These are phyloP conservation scores for Rhabdophis nuchalis DNA, from an alignment of 2,797 vertebrate species.

Conservation along the genomic window DNA sequence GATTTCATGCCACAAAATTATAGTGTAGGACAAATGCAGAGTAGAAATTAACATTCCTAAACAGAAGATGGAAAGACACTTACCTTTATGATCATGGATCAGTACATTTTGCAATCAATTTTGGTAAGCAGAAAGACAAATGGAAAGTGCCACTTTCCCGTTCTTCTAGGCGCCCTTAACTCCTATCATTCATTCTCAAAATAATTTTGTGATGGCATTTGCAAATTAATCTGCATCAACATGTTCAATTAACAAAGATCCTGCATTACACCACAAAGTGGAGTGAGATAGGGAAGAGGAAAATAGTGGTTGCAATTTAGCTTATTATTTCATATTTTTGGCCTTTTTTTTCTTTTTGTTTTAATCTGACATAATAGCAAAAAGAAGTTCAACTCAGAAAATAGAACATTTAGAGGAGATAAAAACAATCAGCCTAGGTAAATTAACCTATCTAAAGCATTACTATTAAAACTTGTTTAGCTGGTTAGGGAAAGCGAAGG, in stretches of 20 bases:
- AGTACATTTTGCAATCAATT: constrained; percentile 17
- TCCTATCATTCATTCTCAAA: constrained; percentile 6
- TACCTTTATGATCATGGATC: background rate
- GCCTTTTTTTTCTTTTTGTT: background rate
- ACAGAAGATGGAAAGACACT: background rate
- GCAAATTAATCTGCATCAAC: constrained; percentile 23
- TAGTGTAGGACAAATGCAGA: background rate
- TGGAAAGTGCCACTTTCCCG: background rate
- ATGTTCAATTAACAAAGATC: background rate
- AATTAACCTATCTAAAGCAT: background rate
- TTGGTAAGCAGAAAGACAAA: background rate
- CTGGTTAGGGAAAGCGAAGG: background rate
- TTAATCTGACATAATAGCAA: constrained; percentile 1
- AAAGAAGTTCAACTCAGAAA: background rate
- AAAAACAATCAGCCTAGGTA: background rate
- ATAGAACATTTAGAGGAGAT: background rate
- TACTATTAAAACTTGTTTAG: background rate
- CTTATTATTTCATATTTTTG: background rate
- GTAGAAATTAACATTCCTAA: background rate
- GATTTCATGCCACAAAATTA: background rate
- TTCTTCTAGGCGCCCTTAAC: constrained; percentile 5
- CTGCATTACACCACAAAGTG: background rate
- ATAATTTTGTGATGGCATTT: constrained; percentile 30
- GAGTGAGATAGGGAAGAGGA: background rate
- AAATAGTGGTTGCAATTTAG: background rate